Percentiles rank a stretch among this genome's conserved stretches.
Conservation (phyloP, 92 coral and sea anemone genomes). For the Phymanthus crucifer region DNA sequence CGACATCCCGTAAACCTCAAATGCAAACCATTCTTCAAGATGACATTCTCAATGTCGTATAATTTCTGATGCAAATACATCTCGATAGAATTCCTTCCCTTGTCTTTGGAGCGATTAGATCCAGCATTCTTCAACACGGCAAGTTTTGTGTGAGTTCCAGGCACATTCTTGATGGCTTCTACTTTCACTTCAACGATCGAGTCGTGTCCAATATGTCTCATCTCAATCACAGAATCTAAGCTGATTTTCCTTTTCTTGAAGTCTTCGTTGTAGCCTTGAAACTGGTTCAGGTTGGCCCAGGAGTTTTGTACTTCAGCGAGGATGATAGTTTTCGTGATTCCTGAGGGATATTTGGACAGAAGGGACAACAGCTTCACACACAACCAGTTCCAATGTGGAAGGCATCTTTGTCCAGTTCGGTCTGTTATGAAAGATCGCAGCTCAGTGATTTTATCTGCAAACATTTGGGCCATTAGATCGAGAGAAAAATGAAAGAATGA, state of each 20-base stretch:
- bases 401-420: constrained; percentile 68
- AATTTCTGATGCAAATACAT: constrained; percentile 95
- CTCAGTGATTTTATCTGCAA: constrained; percentile 61
- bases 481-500: neutral
- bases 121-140: constrained; percentile 62
- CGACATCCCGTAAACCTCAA: constrained; percentile 86
- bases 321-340: constrained; percentile 90
- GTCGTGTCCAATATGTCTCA: constrained; percentile 74
- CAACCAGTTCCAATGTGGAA: constrained; percentile 97
- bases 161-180: constrained; percentile 62
- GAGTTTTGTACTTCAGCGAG: constrained; percentile 90
- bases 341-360: constrained; percentile 86
- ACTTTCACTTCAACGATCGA: constrained; percentile 84
- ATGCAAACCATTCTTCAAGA: constrained; percentile 46
- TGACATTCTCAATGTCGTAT: constrained; percentile 55
- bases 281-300: constrained; percentile 75
- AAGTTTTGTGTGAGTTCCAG: constrained; percentile 80
- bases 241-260: constrained; percentile 65
- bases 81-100: constrained; percentile 54
- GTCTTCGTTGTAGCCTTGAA: constrained; percentile 67
- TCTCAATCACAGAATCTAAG: constrained; percentile 69
- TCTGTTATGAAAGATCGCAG: constrained; percentile 60
- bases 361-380: constrained; percentile 68
- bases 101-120: neutral
- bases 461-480: constrained; percentile 38